These are phyloP conservation scores for Coregonus suidteri DNA, from an alignment of 2,797 vertebrate genomes.

Conservation along the genomic window DNA sequence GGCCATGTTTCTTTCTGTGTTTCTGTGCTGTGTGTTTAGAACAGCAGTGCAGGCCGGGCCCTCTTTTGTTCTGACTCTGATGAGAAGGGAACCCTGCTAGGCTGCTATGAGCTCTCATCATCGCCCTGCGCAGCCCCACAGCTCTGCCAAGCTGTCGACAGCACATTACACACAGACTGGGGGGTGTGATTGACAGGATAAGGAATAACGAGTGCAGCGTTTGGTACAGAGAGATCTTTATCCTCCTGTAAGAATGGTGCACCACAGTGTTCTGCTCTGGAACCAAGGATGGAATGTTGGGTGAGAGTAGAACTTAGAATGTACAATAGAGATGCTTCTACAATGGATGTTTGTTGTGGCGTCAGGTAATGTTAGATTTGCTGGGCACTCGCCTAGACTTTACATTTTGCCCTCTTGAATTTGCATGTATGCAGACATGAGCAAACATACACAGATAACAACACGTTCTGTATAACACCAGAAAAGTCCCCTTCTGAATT, in stretches of 20 bases:
- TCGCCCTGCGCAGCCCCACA: conserved; percentile 48
- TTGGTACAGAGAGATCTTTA: conserved; percentile 35
- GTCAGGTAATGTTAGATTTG: not conserved
- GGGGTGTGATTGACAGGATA: conserved; percentile 69
- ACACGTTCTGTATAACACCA: not conserved
- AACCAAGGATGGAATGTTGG: not conserved
- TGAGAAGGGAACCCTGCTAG: conserved; percentile 70
- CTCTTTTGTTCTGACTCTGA: conserved; percentile 68
- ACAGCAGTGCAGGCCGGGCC: conserved; percentile 52
- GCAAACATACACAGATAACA: not conserved
- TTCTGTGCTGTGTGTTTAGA: conserved; percentile 66
- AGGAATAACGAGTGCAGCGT: conserved; percentile 44
- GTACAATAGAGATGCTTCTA: not conserved
- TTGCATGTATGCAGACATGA: not conserved
- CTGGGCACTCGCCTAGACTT: not conserved
- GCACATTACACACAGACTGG: conserved; percentile 24
- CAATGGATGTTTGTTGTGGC: not conserved
- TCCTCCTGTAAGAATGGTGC: conserved; percentile 5
- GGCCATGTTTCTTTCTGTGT: conserved; percentile 31
- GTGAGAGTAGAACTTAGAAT: not conserved
- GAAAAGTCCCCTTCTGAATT: not conserved
- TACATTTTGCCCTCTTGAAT: not conserved
- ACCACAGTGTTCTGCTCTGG: not conserved
- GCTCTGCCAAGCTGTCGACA: conserved; percentile 62
- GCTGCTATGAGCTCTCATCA: conserved; percentile 68